These are phyloP conservation scores for Watsonalla binaria DNA, from an alignment of 2,888 invertebrate species.

Conservation along the genomic window DNA sequence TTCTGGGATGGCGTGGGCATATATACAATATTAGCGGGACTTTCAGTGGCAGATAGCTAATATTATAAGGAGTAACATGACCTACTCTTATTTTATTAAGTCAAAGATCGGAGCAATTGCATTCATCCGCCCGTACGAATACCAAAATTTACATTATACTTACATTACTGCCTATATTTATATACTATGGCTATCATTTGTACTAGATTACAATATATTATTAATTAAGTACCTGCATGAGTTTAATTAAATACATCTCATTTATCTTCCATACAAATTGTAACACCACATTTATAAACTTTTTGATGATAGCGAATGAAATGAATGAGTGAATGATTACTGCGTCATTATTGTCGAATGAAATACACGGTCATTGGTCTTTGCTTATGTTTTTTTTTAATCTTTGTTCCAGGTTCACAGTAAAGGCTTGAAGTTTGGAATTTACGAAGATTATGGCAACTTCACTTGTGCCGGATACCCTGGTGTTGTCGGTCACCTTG, in stretches of 20 bases:
- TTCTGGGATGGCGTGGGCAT: no score
- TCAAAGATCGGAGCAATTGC: no score
- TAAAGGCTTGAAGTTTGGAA: conserved; percentile 96
- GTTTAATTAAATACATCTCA: background rate
- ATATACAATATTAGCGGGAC: no score
- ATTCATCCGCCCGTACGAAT: no score
- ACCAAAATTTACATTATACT: background rate
- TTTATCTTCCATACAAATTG: background rate
- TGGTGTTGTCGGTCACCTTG: conserved; percentile 91
- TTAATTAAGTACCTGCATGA: background rate
- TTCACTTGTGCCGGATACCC: conserved; percentile 99
- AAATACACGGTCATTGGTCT: background rate
- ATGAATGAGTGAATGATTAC: background rate
- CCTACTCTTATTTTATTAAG: no score
- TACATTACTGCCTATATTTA: background rate
- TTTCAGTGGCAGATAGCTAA: no score
- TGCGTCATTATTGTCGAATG: background rate
- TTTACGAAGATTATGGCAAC: conserved; percentile 98
- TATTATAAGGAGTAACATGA: no score
- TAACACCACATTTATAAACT: background rate
- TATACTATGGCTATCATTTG: background rate
- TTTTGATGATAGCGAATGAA: background rate
- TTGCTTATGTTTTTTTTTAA: background rate
- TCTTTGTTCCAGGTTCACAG: conserved; percentile 86
- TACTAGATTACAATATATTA: background rate